These are phyloP conservation scores for Meriones unguiculatus DNA, from an alignment of 2,113 vertebrate species.

Conservation along the genomic window DNA sequence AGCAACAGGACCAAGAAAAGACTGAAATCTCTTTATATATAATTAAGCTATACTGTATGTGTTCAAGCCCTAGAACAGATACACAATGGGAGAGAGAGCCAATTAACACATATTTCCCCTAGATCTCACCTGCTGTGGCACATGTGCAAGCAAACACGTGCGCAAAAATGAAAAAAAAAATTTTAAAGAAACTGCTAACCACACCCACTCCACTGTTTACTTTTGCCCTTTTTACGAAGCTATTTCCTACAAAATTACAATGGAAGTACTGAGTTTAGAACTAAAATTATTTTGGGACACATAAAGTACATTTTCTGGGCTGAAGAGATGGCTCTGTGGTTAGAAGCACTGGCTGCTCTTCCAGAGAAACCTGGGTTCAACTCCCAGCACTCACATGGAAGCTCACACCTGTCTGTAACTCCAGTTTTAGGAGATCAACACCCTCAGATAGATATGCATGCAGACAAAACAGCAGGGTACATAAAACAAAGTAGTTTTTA, in stretches of 20 bases:
- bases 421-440: no score
- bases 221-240: background rate
- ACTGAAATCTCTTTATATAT: background rate
- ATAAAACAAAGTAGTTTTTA: no score
- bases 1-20: background rate
- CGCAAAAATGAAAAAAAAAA: background rate
- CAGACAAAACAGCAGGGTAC: no score
- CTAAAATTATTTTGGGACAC: background rate
- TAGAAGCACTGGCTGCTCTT: no score
- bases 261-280: background rate
- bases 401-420: no score
- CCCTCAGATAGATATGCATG: no score
- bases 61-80: background rate
- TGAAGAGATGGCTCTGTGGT: no score
- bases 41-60: background rate
- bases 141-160: background rate
- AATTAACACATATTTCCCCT: background rate
- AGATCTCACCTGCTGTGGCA: no score
- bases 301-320: background rate
- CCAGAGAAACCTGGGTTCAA: no score
- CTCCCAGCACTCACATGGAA: no score
- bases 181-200: background rate
- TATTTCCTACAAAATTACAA: slow-evolving; percentile 19
- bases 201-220: background rate
- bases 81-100: background rate